Base-by-base conservation (phyloP, 2,888 invertebrate species). In the Hybos culiciformis region DNA sequence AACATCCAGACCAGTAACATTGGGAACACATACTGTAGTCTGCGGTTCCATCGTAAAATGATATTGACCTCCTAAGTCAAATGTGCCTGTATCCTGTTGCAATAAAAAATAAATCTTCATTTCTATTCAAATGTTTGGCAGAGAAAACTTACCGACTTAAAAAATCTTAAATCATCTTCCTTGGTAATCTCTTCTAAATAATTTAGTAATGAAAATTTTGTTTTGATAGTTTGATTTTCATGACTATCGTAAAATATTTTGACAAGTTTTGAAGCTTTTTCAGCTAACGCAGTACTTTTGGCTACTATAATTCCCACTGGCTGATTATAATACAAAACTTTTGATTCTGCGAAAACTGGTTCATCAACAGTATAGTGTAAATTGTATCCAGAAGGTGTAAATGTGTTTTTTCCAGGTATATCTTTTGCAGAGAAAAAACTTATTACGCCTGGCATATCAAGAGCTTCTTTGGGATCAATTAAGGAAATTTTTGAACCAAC, bases 41-140 rank as follows among this genome's bases (percentile, higher is more conserved):
- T 81, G 81, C 0, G 80, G 74, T 54, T 86, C 86, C 80, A 86
- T 78, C 9, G 76, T 74, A 53, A 74, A 83, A 58, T 85, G 85
- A 57, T 79, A 82, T 56, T 86, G 85, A 7, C 71, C 58, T 6
- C 76, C 78, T 48, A 74, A 51, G 41, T 70, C 67, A 46, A 74
- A 61, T 37, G 67, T 67, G 0, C 83, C 84, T 31, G 66, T 65
- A 5, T 54, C 14, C 14, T 21, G 19, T 14, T 36, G 84, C 29
- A 53, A 48, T 1, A 46, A 52, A 6, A 46, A 44, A 2, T 57
- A n/a, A n/a, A n/a, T n/a, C n/a, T n/a, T n/a, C n/a, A n/a, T n/a
- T n/a, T n/a, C n/a, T n/a, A n/a, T n/a, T n/a, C n/a, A n/a, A n/a
- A n/a, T n/a, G n/a, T n/a, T n/a, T n/a, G n/a, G n/a, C n/a, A n/a